Evolutionary conservation across 2,797 vertebrate genomes (phyloP), one percentile per base, ranked within the genome.

Genomic region (Gastrophryne carolinensis): DNA sequence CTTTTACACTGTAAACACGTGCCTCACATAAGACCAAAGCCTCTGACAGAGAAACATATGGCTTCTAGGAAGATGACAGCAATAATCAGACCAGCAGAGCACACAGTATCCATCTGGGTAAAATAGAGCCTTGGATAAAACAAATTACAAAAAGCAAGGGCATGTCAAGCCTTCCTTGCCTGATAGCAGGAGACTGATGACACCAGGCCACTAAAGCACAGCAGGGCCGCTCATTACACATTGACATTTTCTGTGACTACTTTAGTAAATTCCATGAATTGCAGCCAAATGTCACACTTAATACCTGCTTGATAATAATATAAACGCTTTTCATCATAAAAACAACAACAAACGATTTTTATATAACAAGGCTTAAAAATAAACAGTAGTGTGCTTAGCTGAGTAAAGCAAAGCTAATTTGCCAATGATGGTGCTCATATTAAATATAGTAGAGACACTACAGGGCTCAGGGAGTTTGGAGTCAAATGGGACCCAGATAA

Each of bases 101-200:
- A 89, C 79, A 85, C 73, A 88, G 80, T 75, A 88, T 82, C 91
- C 90, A 94, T 93, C 89, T 95, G 92, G 87, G 82, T 80, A 80
- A 84, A 76, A 57, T 80, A 81, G 84, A 86, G 35, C n/a, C 64
- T 71, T 47, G 49, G 70, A 83, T 74, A 82, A 34, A 80, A 52
- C 24, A 71, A 78, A 82, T 44, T 32, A 78, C 66, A 80, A 72
- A 84, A 61, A 83, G 54, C 80, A 87, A 90, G 84, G 84, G 75
- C 83, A 84, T 34, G 6, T 23, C 63, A 83, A 80, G 77, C 77
- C 85, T 83, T 78, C 56, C 65, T 0, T 56, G 63, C 44, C 39
- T 15, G 37, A 60, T 5, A 54, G 30, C 3, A 79, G 79, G 5
- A 81, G 82, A 72, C 17, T 81, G 79, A 75, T 83, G 79, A 81